These are phyloP conservation scores for Staurois parvus DNA, from an alignment of 2,797 vertebrate species.

Conservation along the genomic window DNA sequence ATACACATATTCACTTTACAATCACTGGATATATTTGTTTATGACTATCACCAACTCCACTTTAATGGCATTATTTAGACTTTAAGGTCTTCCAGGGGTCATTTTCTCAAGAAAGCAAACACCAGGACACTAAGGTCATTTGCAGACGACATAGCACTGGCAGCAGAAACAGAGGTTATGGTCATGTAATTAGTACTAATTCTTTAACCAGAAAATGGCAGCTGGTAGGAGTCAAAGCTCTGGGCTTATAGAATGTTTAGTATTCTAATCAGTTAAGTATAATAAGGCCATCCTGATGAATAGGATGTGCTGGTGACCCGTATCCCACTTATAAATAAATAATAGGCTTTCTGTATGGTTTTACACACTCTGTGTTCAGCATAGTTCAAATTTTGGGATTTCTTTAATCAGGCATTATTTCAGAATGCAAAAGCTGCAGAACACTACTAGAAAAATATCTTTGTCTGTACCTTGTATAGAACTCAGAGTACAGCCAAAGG, in stretches of 20 bases:
- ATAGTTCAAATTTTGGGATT: too few species aligned
- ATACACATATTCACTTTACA: too few species aligned
- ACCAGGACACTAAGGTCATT: constrained; percentile 5
- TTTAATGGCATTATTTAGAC: background rate
- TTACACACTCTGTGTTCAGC: background rate
- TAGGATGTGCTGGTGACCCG: background rate
- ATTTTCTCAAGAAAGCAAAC: constrained; percentile 31
- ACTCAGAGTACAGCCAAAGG: too few species aligned
- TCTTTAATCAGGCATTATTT: too few species aligned
- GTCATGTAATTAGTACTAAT: constrained; percentile 37
- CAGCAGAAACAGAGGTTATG: constrained; percentile 31
- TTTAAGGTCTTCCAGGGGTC: constrained; percentile 31
- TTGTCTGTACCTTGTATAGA: too few species aligned
- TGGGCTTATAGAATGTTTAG: background rate
- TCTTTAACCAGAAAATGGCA: constrained; percentile 24
- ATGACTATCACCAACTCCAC: background rate
- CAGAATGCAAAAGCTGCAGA: too few species aligned
- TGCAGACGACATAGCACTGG: background rate
- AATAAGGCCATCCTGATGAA: background rate
- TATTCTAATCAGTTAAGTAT: background rate
- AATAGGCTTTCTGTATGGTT: background rate
- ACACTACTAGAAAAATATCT: too few species aligned
- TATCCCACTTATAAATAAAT: background rate
- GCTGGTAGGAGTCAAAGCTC: background rate
- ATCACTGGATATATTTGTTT: background rate